Evolutionary conservation across 2,888 invertebrate species (phyloP), one percentile per base, ranked within the genome.

Genomic region (Amaurobius ferox): DNA sequence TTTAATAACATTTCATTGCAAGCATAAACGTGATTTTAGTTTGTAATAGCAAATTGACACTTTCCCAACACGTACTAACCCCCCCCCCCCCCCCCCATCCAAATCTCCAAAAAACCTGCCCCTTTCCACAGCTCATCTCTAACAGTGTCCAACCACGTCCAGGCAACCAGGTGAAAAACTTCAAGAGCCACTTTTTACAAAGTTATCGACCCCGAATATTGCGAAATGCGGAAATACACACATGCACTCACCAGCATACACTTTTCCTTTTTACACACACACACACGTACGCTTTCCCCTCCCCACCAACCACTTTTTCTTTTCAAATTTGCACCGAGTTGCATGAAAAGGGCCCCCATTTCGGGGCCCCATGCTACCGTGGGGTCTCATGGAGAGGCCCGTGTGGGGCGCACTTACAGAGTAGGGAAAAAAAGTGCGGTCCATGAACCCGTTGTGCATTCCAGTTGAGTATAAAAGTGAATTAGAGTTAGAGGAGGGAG

Each of bases 391-490:
- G 62, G 70, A 68, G 79, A 74, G 81, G 74, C 81, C 61, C 44
- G 6, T n/a, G 29, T 28, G 19, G 40, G 81, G 80, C 62, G 29
- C 26, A 26, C 55, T 35, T 61, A 70, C 40, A 62, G 62, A 71
- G 61, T 35, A 67, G 61, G 32, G 0, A 26, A 74, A 67, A 78
- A 80, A 73, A 74, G 23, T 44, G 67, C 76, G 81, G 81, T 81
- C 81, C 62, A 74, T 81, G 81, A 81, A 74, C 81, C 48, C 76
- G 64, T 62, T 67, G n/a, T n/a, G 70, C 81, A 81, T 81, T 81
- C 81, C 76, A 76, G 73, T 80, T 68, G 73, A 74, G 55, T 44
- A 72, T 61, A 44, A 48, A 76, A 81, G 39, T 62, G 76, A 70
- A 67, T 73, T 67, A n/a, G 28, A 70, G 55, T 29, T 6, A 30